Percentiles rank a stretch among this genome's conserved stretches.
These are phyloP conservation scores for Cardinalis cardinalis DNA, from an alignment of 2,113 vertebrate species.

Conservation along the genomic window DNA sequence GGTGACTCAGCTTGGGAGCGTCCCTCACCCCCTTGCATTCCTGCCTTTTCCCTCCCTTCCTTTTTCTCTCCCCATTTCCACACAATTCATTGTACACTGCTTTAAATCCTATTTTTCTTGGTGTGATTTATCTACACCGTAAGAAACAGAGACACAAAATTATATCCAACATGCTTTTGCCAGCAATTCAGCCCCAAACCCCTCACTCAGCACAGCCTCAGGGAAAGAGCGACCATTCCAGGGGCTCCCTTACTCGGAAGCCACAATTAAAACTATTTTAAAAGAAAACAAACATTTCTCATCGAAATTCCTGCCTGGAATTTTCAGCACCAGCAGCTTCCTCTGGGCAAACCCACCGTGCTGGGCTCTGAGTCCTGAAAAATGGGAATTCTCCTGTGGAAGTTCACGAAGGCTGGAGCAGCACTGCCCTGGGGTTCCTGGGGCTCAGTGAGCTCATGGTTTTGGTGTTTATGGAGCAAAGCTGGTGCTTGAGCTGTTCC, in stretches of 20 bases:
- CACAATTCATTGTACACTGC: background rate
- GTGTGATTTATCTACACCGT: background rate
- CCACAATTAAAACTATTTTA: slow-evolving; percentile 22
- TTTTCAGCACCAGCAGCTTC: background rate
- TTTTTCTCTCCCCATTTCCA: background rate
- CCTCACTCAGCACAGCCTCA: background rate
- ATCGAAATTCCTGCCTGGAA: background rate
- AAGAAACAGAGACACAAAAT: background rate
- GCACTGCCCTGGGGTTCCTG: background rate
- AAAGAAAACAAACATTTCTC: slow-evolving; percentile 29
- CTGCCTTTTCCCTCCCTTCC: background rate
- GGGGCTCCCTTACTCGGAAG: background rate
- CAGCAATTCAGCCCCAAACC: background rate
- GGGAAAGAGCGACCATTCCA: background rate
- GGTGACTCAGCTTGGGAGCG: background rate
- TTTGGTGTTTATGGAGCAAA: too few species aligned
- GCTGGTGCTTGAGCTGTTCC: too few species aligned
- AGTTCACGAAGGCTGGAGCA: background rate
- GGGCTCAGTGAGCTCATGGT: too few species aligned
- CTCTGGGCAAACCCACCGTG: background rate
- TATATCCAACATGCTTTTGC: background rate
- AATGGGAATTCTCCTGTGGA: background rate
- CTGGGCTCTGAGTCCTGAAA: background rate
- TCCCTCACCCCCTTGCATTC: background rate
- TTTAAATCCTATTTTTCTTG: background rate